Conservation (phyloP, 2,113 vertebrate genomes). For the Oenanthe oenanthe region DNA sequence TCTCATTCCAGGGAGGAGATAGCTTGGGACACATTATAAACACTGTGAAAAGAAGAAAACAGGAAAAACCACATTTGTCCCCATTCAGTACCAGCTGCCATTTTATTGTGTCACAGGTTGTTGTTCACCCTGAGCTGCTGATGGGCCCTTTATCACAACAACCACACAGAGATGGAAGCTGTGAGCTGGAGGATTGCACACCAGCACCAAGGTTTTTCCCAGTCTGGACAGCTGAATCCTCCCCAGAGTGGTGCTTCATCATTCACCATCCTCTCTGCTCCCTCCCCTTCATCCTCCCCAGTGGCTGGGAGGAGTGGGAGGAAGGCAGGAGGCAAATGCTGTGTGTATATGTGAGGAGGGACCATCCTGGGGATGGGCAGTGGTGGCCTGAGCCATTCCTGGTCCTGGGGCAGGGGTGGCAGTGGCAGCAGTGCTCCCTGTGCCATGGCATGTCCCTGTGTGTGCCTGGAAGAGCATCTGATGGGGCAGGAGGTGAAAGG, state of each 20-base stretch:
- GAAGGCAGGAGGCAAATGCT: not conserved
- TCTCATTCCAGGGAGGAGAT: not conserved
- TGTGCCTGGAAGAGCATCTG: accelerated
- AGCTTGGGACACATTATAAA: not conserved
- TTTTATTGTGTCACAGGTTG: not conserved
- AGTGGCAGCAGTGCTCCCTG: not conserved
- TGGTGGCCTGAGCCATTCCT: not conserved
- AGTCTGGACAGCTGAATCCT: not conserved
- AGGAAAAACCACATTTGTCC: not conserved
- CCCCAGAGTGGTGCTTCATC: not conserved
- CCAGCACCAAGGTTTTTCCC: not conserved
- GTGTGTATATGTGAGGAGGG: not conserved
- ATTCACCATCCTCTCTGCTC: not conserved
- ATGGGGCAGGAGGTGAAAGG: not conserved
- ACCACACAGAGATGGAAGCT: not conserved
- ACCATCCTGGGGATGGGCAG: not conserved
- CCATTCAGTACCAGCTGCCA: not conserved
- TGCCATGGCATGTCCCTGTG: accelerated
- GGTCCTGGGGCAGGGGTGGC: not conserved
- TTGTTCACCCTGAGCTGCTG: accelerated
- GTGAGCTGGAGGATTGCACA: not conserved
- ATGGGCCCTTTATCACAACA: not conserved
- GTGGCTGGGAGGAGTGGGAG: not conserved
- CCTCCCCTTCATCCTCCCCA: not conserved
- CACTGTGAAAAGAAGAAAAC: not conserved